Evolutionary conservation across 1,140 invertebrate genomes (phyloP).

Genomic region (Gerris buenoi): DNA sequence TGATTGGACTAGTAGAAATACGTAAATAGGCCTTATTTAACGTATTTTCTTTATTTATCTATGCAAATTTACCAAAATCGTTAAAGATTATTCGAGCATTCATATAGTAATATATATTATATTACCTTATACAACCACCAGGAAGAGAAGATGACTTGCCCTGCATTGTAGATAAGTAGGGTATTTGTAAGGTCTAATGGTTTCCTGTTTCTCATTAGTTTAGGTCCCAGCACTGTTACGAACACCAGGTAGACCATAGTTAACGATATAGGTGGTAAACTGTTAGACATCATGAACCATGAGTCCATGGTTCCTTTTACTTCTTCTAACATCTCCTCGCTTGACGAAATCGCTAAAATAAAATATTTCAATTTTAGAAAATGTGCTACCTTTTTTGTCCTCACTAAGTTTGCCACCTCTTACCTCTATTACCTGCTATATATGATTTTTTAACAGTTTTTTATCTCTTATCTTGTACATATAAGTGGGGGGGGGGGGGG

Average conservation of each 20-base stretch:
- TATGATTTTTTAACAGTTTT: too few relatives aligned
- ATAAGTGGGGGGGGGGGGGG: too few relatives aligned
- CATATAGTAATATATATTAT: too few relatives aligned
- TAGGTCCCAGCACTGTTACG: not conserved
- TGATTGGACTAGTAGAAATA: too few relatives aligned
- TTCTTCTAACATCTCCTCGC: not conserved
- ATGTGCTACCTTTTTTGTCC: constrained; percentile 37
- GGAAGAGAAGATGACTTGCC: not conserved
- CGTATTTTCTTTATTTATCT: too few relatives aligned
- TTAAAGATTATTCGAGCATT: too few relatives aligned
- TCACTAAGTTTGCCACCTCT: constrained; percentile 20
- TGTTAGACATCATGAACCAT: constrained; percentile 6
- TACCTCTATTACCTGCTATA: too few relatives aligned
- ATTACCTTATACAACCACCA: not conserved
- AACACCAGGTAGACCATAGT: not conserved
- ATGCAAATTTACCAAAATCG: too few relatives aligned
- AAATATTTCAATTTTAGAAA: constrained; percentile 50
- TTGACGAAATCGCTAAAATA: constrained; percentile 35
- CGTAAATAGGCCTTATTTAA: too few relatives aligned
- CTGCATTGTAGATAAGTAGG: not conserved
- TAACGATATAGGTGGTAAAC: not conserved
- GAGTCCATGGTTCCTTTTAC: not conserved
- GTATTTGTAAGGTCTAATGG: not conserved
- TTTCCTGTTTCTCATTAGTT: not conserved
- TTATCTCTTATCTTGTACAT: too few relatives aligned